phyloP scores from a whole-genome alignment of 2,113 vertebrate genomes.

The Sterrhoptilus dennistouni region DNA sequence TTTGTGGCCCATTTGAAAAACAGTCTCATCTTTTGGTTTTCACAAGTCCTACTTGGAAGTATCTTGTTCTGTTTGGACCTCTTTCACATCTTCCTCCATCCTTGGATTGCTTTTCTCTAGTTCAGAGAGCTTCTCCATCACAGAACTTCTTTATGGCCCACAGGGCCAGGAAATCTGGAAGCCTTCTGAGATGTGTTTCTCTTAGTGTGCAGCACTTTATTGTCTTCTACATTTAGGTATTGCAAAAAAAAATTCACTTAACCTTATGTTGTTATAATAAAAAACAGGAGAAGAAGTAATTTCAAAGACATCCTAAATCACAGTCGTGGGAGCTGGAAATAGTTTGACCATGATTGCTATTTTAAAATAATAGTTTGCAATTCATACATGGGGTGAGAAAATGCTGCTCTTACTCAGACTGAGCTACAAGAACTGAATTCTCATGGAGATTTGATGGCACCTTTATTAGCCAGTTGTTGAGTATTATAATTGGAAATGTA shows the following conservation, averaged over 20 bases:
- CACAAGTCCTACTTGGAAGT: neutral
- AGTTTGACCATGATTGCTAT: neutral
- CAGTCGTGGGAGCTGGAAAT: neutral
- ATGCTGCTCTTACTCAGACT: neutral
- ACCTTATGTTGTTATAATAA: neutral
- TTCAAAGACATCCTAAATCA: neutral
- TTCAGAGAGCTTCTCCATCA: neutral
- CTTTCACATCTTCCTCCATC: neutral
- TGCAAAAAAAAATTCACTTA: neutral
- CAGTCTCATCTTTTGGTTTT: neutral
- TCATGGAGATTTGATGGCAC: neutral
- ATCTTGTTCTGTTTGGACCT: neutral
- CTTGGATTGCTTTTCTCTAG: neutral
- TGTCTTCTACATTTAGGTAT: neutral
- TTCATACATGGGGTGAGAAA: neutral
- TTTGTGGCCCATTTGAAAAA: neutral
- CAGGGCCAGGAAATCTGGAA: neutral
- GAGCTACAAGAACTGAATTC: neutral
- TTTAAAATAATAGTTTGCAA: neutral
- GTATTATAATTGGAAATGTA: constrained; percentile 2
- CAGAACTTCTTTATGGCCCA: neutral
- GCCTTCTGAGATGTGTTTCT: neutral
- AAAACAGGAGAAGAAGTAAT: neutral
- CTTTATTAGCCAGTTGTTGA: neutral
- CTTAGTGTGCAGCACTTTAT: neutral